Conservation (phyloP, 2,113 vertebrate genomes). For the Carlito syrichta region DNA sequence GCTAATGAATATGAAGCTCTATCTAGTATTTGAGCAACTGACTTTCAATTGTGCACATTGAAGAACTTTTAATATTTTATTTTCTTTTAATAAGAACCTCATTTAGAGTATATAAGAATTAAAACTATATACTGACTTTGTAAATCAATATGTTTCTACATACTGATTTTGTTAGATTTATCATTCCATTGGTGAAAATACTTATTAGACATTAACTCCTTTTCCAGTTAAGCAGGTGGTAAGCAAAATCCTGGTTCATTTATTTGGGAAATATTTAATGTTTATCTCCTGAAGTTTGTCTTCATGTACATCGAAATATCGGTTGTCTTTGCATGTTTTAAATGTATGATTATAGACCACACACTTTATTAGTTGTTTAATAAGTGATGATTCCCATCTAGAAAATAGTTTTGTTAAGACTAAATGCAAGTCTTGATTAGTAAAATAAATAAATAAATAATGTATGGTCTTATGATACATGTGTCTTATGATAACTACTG, state of each 20-base stretch:
- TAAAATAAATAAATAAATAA: no score
- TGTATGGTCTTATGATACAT: no score
- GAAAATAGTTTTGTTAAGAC: constrained; percentile 71
- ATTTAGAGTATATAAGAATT: neutral
- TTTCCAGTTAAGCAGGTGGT: constrained; percentile 48
- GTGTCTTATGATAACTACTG: neutral
- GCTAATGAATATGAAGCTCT: constrained; percentile 39
- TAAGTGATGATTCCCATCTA: constrained; percentile 46
- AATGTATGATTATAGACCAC: neutral
- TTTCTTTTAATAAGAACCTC: constrained; percentile 34
- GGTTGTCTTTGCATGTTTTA: neutral
- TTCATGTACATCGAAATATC: neutral
- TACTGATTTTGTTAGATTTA: constrained; percentile 25
- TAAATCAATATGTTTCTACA: constrained; percentile 31
- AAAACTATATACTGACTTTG: constrained; percentile 35
- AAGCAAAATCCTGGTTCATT: constrained; percentile 13
- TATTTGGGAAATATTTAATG: neutral
- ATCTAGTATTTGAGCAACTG: neutral
- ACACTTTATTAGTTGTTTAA: constrained; percentile 58
- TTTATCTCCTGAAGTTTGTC: constrained; percentile 25
- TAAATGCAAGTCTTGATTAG: constrained; percentile 42
- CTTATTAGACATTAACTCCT: constrained; percentile 59
- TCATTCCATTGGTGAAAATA: constrained; percentile 18
- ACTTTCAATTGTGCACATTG: no score
- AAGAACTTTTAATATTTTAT: constrained; percentile 23